Base-by-base conservation (phyloP, 2,888 invertebrate species). In the Cynaeus angustus region DNA sequence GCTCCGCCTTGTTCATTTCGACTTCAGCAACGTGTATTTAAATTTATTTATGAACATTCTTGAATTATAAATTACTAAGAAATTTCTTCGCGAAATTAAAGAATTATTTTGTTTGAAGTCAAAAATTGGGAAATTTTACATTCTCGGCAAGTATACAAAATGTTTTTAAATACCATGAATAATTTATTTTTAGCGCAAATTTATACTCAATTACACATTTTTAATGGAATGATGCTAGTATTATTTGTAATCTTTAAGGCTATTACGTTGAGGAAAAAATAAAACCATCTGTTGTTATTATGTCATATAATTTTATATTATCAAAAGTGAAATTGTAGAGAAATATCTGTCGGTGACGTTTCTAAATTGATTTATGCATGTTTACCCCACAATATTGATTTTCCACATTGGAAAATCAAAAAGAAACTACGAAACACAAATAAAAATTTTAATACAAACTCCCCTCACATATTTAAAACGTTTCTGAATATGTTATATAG, bases 1-100 rank as follows among this genome's bases (percentile, higher is more conserved):
- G 68, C 69, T 70, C 65, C 69, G 66, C 59, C 46, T 43, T 64
- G 56, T 50, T 69, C 58, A 58, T 69, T 69, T 69, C 65, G 69
- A 65, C 65, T 65, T 65, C 58, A 61, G 69, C 58, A 56, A 48
- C 65, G 52, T 61, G 46, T 61, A 62, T 67, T 67, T 59, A 67
- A 67, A 67, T 67, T 67, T 67, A 67, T 59, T 67, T 67, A 67
- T 67, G 59, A 61, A 53, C 67, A 53, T 56, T 64, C 33, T 55
- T 68, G 61, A 68, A 68, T 68, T 68, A 68, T 68, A 62, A 68
- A 68, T 68, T 50, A 26, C 12, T 37, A 46, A 68, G 62, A 68
- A 43, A 67, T 62, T 68, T 62, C 55, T 62, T 12, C 48, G 68
- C 28, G 48, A 62, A 68, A 55, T 68, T 68, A 55, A 48, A 62